Base-by-base conservation (phyloP, 2,797 vertebrate species). In the Pseudochromis fuscus region DNA sequence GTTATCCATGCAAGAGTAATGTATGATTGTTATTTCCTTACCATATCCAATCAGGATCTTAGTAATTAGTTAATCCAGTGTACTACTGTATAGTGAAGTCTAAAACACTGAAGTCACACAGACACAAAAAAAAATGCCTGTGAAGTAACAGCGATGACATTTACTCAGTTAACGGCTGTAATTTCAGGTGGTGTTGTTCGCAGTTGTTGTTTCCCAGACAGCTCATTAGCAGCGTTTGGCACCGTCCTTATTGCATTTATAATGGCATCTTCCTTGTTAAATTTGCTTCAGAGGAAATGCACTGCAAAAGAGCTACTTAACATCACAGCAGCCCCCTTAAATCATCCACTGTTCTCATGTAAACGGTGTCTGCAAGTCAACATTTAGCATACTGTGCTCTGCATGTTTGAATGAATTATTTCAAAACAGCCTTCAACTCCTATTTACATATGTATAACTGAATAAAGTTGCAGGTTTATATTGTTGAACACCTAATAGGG, bases 161-260 rank as follows among this genome's bases (percentile, higher is more conserved):
- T 88, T 81, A 88, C 83, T 45, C 65, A 64, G 62, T 78, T 85
- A 84, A 70, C 31, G 48, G 50, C 65, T 61, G 38, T 66, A 68
- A 72, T 87, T 77, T 75, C 77, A 84, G 77, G 68, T 87, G 61
- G 62, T 73, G 72, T 74, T 83, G 50, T 23, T 74, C 59, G 59
- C 67, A 48, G 63, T 84, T 80, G 70, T 79, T 82, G 72, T 88
- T 83, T 88, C 31, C 69, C 69, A 79, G 64, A 70, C 71, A 65
- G 77, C 83, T 86, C 85, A 87, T 89, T 88, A 84, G 79, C 65
- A 61, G 62, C n/a, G 2, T 79, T 73, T 82, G 70, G 42, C 24
- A 40, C 19, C 40, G 12, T 68, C 45, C 67, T 75, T 73, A 77
- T 77, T 84, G 57, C 31, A 56, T 86, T 82, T 73, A 79, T 65